Conservation (phyloP, 37 sponge, comb jelly and placozoan species). For the Diacarnus erythraeanus region DNA sequence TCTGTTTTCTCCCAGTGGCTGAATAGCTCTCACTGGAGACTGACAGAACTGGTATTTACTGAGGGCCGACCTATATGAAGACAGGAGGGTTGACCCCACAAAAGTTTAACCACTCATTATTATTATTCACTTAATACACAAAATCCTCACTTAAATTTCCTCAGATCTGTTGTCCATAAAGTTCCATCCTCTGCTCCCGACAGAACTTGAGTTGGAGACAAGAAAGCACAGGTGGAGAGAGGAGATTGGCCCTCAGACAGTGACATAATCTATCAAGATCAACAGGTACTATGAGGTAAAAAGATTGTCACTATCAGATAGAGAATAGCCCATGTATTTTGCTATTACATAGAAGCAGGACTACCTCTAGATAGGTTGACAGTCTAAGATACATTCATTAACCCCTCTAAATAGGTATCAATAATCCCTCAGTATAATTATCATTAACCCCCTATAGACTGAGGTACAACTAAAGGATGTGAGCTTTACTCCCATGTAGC, state of each 20-base stretch:
- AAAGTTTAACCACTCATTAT: too few species aligned
- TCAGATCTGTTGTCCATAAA: slow-evolving; percentile 30
- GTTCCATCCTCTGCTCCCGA: slow-evolving; percentile 55
- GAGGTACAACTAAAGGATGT: neutral
- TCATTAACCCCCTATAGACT: neutral
- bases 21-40: slow-evolving; percentile 9
- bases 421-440: too few species aligned
- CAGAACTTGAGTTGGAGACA: slow-evolving; percentile 11
- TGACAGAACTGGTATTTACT: neutral
- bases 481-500: neutral
- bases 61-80: slow-evolving; percentile 16
- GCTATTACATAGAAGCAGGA: too few species aligned
- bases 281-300: neutral
- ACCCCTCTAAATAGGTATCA: too few species aligned
- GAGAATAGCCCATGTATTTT: neutral
- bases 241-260: neutral
- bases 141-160: slow-evolving; percentile 26
- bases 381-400: too few species aligned
- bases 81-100: neutral
- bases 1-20: slow-evolving; percentile 14
- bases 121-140: too few species aligned
- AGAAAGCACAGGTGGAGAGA: slow-evolving; percentile 37
- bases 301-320: neutral
- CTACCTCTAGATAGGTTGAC: too few species aligned
- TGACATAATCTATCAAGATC: slow-evolving; percentile 13